Percentiles rank a stretch among this genome's conserved stretches.
Evolutionary conservation across 2,888 invertebrate genomes (phyloP).

Genomic region (Dermolepida albohirtum): DNA sequence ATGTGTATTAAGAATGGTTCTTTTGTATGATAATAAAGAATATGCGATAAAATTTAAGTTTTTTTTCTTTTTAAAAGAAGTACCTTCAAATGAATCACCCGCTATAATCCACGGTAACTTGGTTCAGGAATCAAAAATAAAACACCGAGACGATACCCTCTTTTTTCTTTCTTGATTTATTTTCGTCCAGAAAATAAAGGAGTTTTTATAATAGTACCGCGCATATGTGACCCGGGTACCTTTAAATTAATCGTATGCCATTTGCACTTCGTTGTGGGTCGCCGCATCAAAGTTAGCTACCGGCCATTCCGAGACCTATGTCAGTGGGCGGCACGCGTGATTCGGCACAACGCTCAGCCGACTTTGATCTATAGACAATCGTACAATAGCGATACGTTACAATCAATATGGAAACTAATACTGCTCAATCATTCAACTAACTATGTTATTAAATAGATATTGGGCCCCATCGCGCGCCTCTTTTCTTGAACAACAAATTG

Average conservation of each 20-base stretch:
- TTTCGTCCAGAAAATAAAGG: slow-evolving; percentile 27
- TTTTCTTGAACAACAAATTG: slow-evolving; percentile 10
- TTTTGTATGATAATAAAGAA: no score
- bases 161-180: slow-evolving; percentile 29
- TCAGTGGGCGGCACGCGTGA: slow-evolving; percentile 53
- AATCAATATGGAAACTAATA: slow-evolving; percentile 46
- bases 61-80: no score
- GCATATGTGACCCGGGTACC: slow-evolving; percentile 33
- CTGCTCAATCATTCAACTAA: slow-evolving; percentile 49
- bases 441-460: slow-evolving; percentile 38
- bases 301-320: slow-evolving; percentile 44
- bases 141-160: neutral
- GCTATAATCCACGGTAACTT: no score
- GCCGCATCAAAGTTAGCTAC: slow-evolving; percentile 57
- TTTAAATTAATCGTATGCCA: slow-evolving; percentile 61
- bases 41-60: no score
- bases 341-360: slow-evolving; percentile 49
- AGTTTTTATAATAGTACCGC: slow-evolving; percentile 29
- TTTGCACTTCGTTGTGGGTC: slow-evolving; percentile 62
- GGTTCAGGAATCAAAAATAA: slow-evolving; percentile 13
- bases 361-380: slow-evolving; percentile 49
- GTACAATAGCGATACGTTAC: slow-evolving; percentile 48
- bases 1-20: no score
- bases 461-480: neutral
- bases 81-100: no score